Percentiles rank a stretch among this genome's conserved stretches.
Evolutionary conservation across 2,888 invertebrate genomes (phyloP).

Genomic region (Cenopis cana): DNA sequence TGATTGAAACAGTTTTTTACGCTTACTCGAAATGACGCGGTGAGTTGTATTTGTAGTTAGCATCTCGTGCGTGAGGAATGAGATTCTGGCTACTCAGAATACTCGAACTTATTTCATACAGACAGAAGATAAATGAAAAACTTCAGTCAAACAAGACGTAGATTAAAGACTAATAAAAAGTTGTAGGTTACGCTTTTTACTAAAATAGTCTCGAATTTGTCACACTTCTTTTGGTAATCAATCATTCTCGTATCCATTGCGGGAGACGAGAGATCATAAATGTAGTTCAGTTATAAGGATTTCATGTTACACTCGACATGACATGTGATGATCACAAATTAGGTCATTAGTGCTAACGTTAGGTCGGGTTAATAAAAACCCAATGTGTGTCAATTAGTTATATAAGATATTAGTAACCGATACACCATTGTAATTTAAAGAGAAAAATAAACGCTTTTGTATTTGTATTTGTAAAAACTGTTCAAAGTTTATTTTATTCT

Average conservation of each 20-base stretch:
- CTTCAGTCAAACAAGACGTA: no score
- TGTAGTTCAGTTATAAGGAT: background rate
- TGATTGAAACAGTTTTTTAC: conserved; percentile 34
- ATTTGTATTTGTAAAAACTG: no score
- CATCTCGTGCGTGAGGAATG: conserved; percentile 6
- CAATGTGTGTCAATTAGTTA: no score
- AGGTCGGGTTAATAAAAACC: no score
- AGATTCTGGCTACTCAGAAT: background rate
- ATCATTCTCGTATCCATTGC: conserved; percentile 7
- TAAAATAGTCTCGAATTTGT: background rate
- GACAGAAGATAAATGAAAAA: no score
- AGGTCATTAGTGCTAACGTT: background rate
- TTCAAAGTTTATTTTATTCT: no score
- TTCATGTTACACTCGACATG: background rate
- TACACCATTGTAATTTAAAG: no score
- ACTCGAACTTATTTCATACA: background rate
- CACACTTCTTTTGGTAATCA: conserved; percentile 10
- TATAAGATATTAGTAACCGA: no score
- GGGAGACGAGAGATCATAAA: conserved; percentile 1
- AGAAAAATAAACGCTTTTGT: no score
- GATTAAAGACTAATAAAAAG: no score
- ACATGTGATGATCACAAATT: background rate
- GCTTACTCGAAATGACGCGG: conserved; percentile 16
- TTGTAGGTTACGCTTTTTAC: background rate
- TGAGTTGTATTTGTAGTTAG: conserved; percentile 22